Conservation (phyloP, 2,797 vertebrate species). For the Pangasius sanitwongsei region DNA sequence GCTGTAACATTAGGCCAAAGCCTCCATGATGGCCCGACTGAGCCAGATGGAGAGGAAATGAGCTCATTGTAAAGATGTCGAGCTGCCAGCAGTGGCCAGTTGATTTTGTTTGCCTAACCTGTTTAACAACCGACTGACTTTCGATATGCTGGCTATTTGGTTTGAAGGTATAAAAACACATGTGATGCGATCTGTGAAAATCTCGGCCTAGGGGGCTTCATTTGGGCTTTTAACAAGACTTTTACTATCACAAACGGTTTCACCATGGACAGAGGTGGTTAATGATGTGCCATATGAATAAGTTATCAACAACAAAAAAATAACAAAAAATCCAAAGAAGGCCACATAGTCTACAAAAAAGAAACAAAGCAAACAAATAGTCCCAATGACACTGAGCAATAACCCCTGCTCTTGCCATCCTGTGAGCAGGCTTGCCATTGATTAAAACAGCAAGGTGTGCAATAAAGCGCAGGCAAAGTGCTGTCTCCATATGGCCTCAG, state of each 20-base stretch:
- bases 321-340: conserved; percentile 15
- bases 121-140: conserved; percentile 6
- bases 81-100: conserved; percentile 10
- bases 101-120: conserved; percentile 23
- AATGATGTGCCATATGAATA: conserved; percentile 4
- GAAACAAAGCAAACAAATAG: conserved; percentile 38
- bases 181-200: neutral
- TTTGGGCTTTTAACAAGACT: conserved; percentile 2
- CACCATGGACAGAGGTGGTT: neutral
- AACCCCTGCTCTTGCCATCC: conserved; percentile 74
- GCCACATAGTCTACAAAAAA: conserved; percentile 20
- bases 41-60: conserved; percentile 44
- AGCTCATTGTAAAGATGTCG: conserved; percentile 19
- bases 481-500: conserved; percentile 91
- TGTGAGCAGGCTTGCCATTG: conserved; percentile 86
- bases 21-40: conserved; percentile 38
- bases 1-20: conserved; percentile 57
- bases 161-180: conserved; percentile 5
- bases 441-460: conserved; percentile 87
- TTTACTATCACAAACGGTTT: neutral
- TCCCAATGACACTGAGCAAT: conserved; percentile 70
- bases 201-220: neutral
- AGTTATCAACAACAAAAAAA: conserved; percentile 3
- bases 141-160: neutral
- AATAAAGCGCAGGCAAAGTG: conserved; percentile 81